Conservation (phyloP, 2,113 vertebrate species). For the Lampris incognitus region DNA sequence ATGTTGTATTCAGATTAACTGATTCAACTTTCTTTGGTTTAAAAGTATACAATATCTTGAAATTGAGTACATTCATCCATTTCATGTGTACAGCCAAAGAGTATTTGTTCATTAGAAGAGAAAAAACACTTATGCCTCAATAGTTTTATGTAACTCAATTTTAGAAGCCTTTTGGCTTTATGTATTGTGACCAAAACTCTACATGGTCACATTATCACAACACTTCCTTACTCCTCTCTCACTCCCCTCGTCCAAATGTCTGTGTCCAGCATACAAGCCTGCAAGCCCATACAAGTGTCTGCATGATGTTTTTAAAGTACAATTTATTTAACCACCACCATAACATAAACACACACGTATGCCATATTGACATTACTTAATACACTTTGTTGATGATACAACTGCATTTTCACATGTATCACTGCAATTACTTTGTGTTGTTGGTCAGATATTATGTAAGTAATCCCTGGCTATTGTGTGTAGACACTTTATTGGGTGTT, state of each 20-base stretch:
- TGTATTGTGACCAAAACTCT: too few species aligned
- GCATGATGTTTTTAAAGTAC: constrained; percentile 44
- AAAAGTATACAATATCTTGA: too few species aligned
- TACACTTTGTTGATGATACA: constrained; percentile 5
- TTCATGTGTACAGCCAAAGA: too few species aligned
- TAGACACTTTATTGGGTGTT: too few species aligned
- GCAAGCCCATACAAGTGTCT: constrained; percentile 57
- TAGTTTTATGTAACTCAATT: not conserved
- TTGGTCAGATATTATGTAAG: not conserved
- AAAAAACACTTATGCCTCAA: not conserved
- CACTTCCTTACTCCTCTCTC: not conserved
- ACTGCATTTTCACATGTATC: not conserved
- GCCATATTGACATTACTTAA: too few species aligned
- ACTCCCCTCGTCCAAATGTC: constrained; percentile 8
- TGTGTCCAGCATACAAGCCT: not conserved
- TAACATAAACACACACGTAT: not conserved
- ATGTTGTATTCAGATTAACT: too few species aligned
- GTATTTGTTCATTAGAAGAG: too few species aligned
- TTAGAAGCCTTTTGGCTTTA: not conserved
- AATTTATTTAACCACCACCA: constrained; percentile 14
- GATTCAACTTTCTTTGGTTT: too few species aligned
- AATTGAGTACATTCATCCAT: too few species aligned
- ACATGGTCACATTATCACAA: not conserved
- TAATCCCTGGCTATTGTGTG: too few species aligned
- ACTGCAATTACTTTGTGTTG: not conserved